Evolutionary conservation across 1,140 invertebrate species (phyloP), one percentile per base, ranked within the genome.

Genomic region (Macrobrachium rosenbergii): DNA sequence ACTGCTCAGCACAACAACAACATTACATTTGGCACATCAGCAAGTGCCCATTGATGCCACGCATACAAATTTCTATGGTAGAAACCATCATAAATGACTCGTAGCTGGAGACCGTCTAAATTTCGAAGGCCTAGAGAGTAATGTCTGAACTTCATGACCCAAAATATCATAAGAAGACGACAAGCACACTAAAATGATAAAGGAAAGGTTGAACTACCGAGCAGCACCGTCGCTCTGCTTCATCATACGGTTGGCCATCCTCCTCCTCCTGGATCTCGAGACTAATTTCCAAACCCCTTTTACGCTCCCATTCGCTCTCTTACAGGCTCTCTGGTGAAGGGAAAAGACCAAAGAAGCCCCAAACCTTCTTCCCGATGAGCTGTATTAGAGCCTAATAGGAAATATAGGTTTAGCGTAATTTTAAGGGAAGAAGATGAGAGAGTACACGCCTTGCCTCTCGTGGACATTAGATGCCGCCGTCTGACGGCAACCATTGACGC

Each of bases 281-380:
- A 58, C 45, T 23, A 72, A 81, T 81, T 76, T 69, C 11, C 63
- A 64, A 78, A 64, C 78, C 37, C 72, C 76, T 82, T 43, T 87
- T 82, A 87, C 69, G 64, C 78, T 87, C 85, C 85, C 85, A 59
- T 87, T 62, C 78, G 72, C 12, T 8, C 85, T 87, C 85, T 76
- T 81, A 81, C 78, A 87, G 62, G 85, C 85, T 87, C 85, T 87
- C 85, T 87, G 85, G 85, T 87, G 78, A 87, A 87, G 85, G 85
- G 59, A 87, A 52, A 45, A 87, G 85, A 87, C 78, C 76, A 87
- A 81, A 64, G 37, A 81, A 87, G 85, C 85, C 85, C 84, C 85
- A 37, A 87, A 72, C 85, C 85, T 87, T 52, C 52, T 52, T 87
- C 85, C 85, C 78, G 75, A 73, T 43, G 78, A 87, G 85, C 78